Base-by-base conservation (phyloP, 2,888 invertebrate species). In the Chrysolina americana region DNA sequence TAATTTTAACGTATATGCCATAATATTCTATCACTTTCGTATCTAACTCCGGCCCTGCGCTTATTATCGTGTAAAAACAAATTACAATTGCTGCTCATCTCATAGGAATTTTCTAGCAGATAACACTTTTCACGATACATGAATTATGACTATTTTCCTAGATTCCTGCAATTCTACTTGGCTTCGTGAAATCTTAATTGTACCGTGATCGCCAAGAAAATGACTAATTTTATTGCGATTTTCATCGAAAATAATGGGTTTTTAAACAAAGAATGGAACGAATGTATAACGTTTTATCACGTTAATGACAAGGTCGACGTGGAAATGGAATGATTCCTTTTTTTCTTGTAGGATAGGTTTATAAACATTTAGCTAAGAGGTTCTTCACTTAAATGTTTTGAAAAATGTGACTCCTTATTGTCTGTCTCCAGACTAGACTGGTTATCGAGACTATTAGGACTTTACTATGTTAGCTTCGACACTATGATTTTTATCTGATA, bases 241-340 rank as follows among this genome's bases (percentile, higher is more conserved):
- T 71, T 69, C 23, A 71, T 65, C 65, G 44, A 63, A 69, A 73
- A 71, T 62, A 65, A 68, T 69, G 68, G 68, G 71, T 71, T 48
- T 73, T 62, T 47, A 65, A 73, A 73, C 70, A 73, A 73, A 62
- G 68, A 70, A 70, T 74, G 59, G 56, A 36, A 71, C 50, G 53
- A 71, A 75, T 75, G 75, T 75, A 62, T 75, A 70, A 73, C 47
- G 64, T 74, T 74, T 68, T 73, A 75, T 75, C 72, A 75, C 75
- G 70, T 70, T 19, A 41, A 21, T 21, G 66, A 47, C 70, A 75
- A 75, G 75, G 72, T 72, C 72, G 69, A 56, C 59, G 56, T 50
- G 10, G 28, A 17, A 21, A n/a, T 9, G 36, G 63, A 70, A 17
- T 63, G 36, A 47, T 63, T 50, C 23, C 28, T 47, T 64, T 23